Base-by-base conservation (phyloP, 2,888 invertebrate genomes). In the Sphecodes monilicornis region DNA sequence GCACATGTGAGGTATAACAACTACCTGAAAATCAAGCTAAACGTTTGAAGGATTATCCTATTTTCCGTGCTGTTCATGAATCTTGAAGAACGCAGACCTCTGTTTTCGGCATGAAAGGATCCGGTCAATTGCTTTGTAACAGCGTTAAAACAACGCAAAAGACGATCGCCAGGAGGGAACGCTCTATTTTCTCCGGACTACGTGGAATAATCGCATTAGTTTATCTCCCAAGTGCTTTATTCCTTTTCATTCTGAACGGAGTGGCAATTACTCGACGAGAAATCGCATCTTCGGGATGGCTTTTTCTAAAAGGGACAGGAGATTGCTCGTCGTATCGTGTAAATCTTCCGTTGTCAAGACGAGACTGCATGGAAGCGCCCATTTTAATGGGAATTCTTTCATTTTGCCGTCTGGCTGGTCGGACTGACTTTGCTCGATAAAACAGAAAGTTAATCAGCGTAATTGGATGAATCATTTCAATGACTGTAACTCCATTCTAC, bases 161-260 rank as follows among this genome's bases (percentile, higher is more conserved):
- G 77, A 71, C 54, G 76, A 69, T 68, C 68, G 50, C 69, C 76
- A 29, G n/a, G 57, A 69, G 54, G 73, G 50, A 50, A 50, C 26
- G 70, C 66, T 60, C 70, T 69, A 81, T 75, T 82, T 81, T 66
- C 66, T 60, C 43, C 36, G 22, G 64, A 64, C 69, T 73, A 54
- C 75, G 66, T 82, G 71, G 54, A 81, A 72, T 83, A 83, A 83
- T 83, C 82, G 82, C 64, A 71, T 83, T 82, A 83, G 82, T 76
- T 76, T 83, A 83, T 82, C 82, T 76, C 71, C 66, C 71, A 68
- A 82, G 76, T 43, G 76, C 76, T 83, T 83, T 82, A 83, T 82
- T 75, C 74, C 74, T 82, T 81, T 80, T 82, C 81, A 66, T 82
- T 81, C 64, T 64, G 74, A 70, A 82, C 82, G 50, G 70, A 75